Conservation (phyloP, 2,113 vertebrate species). For the Lucifuga dentata region DNA sequence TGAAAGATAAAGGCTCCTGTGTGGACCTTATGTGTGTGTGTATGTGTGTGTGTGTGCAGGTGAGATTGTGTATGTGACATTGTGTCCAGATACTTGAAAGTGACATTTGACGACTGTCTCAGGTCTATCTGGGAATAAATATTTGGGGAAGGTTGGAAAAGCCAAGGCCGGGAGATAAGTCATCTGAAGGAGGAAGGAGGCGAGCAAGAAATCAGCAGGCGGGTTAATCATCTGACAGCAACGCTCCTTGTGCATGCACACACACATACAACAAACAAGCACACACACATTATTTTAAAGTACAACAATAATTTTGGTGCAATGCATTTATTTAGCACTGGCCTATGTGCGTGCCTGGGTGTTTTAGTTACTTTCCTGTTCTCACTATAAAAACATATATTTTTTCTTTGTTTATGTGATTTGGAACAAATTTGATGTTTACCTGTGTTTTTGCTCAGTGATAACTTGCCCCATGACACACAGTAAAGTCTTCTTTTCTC, state of each 20-base stretch:
- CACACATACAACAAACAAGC: no score
- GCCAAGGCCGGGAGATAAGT: slow-evolving; percentile 62
- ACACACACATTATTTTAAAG: no score
- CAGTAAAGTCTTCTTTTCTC: slow-evolving; percentile 4
- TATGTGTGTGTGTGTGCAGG: neutral
- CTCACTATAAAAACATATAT: no score
- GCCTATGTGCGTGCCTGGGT: no score
- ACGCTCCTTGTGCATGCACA: no score
- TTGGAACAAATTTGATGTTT: neutral
- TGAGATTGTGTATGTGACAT: slow-evolving; percentile 20
- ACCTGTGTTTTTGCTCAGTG: no score
- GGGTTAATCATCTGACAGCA: slow-evolving; percentile 47
- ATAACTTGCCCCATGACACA: no score
- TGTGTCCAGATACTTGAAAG: slow-evolving; percentile 32
- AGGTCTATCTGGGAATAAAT: slow-evolving; percentile 58
- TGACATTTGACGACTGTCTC: slow-evolving; percentile 29
- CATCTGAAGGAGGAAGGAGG: slow-evolving; percentile 52
- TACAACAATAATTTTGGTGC: no score
- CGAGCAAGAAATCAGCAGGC: slow-evolving; percentile 33
- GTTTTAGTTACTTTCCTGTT: slow-evolving; percentile 30
- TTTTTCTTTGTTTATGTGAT: neutral
- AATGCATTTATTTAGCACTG: no score
- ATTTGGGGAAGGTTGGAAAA: slow-evolving; percentile 56
- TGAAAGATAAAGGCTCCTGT: slow-evolving; percentile 39
- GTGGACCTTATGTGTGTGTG: slow-evolving; percentile 1